Evolutionary conservation across 2,113 vertebrate genomes (phyloP).

Genomic region (Zingel zingel): DNA sequence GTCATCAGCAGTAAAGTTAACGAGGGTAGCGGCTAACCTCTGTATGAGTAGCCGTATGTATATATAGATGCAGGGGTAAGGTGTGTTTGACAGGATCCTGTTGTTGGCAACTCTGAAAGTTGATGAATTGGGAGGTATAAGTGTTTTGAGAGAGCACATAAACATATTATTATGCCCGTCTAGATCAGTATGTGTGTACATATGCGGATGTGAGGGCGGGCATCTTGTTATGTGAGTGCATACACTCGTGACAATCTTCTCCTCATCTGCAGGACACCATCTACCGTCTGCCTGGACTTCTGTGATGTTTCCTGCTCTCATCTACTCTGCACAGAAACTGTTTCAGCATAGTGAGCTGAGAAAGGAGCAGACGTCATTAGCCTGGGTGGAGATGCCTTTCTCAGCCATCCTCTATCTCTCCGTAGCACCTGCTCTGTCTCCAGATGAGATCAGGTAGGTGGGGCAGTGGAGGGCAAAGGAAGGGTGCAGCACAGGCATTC

Average conservation of each 20-base stretch:
- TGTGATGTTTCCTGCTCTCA: constrained; percentile 63
- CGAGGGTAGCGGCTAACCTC: too few species aligned
- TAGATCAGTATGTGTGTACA: constrained; percentile 21
- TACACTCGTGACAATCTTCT: constrained; percentile 60
- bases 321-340: constrained; percentile 60
- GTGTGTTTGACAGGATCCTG: constrained; percentile 10
- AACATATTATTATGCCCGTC: not conserved
- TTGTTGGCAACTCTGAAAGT: constrained; percentile 15
- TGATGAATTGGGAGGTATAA: constrained; percentile 31
- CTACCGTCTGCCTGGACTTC: constrained; percentile 43
- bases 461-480: constrained; percentile 80
- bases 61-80: constrained; percentile 12
- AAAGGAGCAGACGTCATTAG: constrained; percentile 75
- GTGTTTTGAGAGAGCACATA: constrained; percentile 12
- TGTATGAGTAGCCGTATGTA: not conserved
- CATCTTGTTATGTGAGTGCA: constrained; percentile 36
- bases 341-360: constrained; percentile 58
- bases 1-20: too few species aligned
- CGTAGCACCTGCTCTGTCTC: constrained; percentile 81
- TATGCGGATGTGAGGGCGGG: constrained; percentile 13
- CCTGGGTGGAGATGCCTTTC: constrained; percentile 75
- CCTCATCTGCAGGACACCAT: constrained; percentile 67
- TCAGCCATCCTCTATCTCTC: constrained; percentile 79
- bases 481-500: constrained; percentile 67
- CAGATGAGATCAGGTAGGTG: constrained; percentile 84